These are phyloP conservation scores for Zosterops borbonicus DNA, from an alignment of 2,113 vertebrate species.

Conservation along the genomic window DNA sequence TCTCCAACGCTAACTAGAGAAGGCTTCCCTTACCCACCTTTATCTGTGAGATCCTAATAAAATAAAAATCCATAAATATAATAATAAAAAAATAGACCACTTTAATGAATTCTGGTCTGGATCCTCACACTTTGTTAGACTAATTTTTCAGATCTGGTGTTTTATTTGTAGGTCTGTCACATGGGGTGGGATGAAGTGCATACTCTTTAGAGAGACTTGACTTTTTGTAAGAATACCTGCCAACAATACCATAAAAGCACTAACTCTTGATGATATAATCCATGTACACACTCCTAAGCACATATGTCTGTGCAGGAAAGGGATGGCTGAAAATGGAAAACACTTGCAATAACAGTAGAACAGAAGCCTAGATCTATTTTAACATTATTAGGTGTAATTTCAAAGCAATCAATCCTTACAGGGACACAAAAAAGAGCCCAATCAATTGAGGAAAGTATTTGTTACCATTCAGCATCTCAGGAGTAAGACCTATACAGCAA, in stretches of 20 bases:
- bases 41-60: background rate
- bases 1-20: background rate
- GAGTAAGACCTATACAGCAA: background rate
- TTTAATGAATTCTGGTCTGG: background rate
- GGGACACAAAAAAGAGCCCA: fast-evolving
- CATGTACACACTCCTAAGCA: background rate
- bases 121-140: background rate
- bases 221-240: background rate
- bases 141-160: background rate
- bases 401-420: background rate
- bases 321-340: background rate
- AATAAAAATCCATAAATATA: background rate
- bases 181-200: background rate
- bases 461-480: background rate
- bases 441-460: background rate
- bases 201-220: background rate
- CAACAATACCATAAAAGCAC: background rate
- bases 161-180: background rate
- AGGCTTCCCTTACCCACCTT: background rate
- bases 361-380: background rate
- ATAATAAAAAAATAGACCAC: background rate
- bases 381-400: background rate
- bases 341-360: background rate
- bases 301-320: background rate
- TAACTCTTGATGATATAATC: background rate